Evolutionary conservation across 2,888 invertebrate species (phyloP).

Genomic region (Sthenelais limicola): DNA sequence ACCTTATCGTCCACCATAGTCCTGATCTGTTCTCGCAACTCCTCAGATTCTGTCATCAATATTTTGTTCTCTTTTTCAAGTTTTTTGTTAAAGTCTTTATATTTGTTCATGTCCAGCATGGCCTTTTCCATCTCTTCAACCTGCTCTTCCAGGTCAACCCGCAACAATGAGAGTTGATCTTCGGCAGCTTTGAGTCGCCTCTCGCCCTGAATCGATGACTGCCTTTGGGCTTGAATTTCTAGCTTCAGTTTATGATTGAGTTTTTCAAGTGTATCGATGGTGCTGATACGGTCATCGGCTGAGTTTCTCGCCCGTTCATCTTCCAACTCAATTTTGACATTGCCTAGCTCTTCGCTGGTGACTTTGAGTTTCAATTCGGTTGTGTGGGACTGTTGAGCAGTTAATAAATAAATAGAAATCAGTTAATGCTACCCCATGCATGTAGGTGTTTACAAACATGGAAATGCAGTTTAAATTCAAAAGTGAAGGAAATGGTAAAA

Average conservation of each 20-base stretch:
- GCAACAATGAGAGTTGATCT: neutral
- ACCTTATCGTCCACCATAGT: conserved; percentile 21
- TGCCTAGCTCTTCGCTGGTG: neutral
- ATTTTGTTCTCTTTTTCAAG: conserved; percentile 7
- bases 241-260: conserved; percentile 26
- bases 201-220: conserved; percentile 2
- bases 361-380: conserved; percentile 12
- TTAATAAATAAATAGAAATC: too few species aligned
- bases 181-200: neutral
- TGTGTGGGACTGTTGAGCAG: neutral
- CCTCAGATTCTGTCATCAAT: conserved; percentile 8
- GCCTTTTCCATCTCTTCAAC: conserved; percentile 21
- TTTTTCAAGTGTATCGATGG: conserved; percentile 22
- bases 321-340: neutral
- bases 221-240: conserved; percentile 18
- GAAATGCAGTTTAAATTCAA: too few species aligned
- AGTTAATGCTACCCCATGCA: too few species aligned
- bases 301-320: neutral
- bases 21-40: conserved; percentile 7
- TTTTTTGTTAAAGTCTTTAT: neutral
- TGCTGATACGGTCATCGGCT: conserved; percentile 6
- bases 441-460: too few species aligned
- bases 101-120: conserved; percentile 3
- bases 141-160: conserved; percentile 22
- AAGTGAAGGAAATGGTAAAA: too few species aligned